These are phyloP conservation scores for Nylanderia fulva DNA, from an alignment of 1,140 invertebrate genomes.

Conservation along the genomic window DNA sequence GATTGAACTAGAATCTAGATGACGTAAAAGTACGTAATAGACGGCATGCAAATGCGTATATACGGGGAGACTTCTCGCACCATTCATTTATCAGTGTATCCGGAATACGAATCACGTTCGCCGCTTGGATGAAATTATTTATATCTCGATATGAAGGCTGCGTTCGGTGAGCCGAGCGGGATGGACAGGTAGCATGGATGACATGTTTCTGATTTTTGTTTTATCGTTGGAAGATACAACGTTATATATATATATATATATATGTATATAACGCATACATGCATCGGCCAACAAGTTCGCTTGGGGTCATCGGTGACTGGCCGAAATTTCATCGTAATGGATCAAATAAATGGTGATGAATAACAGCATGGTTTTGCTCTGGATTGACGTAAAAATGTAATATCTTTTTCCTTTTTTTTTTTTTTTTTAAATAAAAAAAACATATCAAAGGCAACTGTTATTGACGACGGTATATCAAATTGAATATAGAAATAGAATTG, in stretches of 20 bases:
- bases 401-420: neutral
- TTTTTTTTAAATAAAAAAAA: constrained; percentile 6
- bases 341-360: constrained; percentile 53
- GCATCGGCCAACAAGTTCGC: neutral
- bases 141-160: constrained; percentile 54
- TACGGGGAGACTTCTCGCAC: neutral
- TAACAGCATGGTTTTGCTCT: constrained; percentile 18
- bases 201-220: constrained; percentile 52
- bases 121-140: constrained; percentile 52
- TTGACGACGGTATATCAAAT: constrained; percentile 35
- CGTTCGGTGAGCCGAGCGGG: neutral
- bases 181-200: constrained; percentile 30
- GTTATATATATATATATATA: no score
- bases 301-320: constrained; percentile 42
- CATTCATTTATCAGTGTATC: constrained; percentile 46
- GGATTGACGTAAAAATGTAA: constrained; percentile 51
- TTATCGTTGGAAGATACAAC: constrained; percentile 55
- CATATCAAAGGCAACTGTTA: constrained; percentile 24
- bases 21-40: constrained; percentile 9
- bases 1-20: neutral
- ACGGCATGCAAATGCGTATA: neutral
- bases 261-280: no score
- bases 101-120: constrained; percentile 44
- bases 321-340: constrained; percentile 45
- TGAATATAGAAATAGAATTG: neutral